A percentile compares a stretch with the other conserved stretches of the same genome.
Conservation (phyloP, 2,888 invertebrate genomes). For the Erpobdella octoculata region DNA sequence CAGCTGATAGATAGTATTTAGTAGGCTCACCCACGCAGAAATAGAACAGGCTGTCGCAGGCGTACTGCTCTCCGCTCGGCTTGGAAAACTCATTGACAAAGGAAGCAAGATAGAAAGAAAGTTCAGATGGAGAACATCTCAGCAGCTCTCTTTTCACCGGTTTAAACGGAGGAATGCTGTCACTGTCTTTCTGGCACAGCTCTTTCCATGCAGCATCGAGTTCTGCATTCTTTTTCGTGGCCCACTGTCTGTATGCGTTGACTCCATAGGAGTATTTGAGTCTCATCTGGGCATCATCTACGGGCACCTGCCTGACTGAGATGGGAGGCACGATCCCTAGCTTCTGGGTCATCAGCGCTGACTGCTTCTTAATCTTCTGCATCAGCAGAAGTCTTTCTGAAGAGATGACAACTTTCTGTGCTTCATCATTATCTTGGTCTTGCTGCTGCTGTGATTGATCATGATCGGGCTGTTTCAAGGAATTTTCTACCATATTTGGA, state of each 20-base stretch:
- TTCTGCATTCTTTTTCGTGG: conserved; percentile 24
- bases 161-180: background rate
- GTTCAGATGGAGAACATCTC: conserved; percentile 18
- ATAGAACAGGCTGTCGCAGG: conserved; percentile 24
- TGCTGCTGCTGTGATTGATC: background rate
- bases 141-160: conserved; percentile 26
- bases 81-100: conserved; percentile 25
- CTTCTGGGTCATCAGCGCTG: background rate
- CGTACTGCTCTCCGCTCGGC: conserved; percentile 28
- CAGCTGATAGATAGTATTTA: too few species aligned
- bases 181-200: conserved; percentile 5
- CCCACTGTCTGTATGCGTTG: conserved; percentile 29
- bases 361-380: conserved; percentile 5
- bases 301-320: background rate
- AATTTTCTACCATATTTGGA: too few species aligned
- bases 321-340: background rate
- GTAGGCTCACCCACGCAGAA: conserved; percentile 25
- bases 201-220: conserved; percentile 13
- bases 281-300: conserved; percentile 27
- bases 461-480: too few species aligned
- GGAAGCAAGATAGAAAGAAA: conserved; percentile 17
- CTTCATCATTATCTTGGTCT: background rate
- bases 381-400: background rate
- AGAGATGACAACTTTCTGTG: background rate
- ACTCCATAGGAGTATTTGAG: conserved; percentile 30